Evolutionary conservation across 2,888 invertebrate species (phyloP).

Genomic region (Ormyrus rosae): DNA sequence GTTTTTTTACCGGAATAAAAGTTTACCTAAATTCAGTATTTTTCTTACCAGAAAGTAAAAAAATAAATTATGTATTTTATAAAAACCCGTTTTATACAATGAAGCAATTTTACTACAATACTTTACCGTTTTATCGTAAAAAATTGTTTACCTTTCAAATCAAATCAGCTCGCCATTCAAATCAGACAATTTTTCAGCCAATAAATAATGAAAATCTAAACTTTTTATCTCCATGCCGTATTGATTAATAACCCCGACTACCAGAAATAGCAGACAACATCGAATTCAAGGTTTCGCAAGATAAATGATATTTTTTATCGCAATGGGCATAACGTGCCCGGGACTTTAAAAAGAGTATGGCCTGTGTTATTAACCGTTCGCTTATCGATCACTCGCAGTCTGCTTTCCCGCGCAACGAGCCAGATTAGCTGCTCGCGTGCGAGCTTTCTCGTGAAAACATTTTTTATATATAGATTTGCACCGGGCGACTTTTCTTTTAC

Average conservation of each 20-base stretch:
- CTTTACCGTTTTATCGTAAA: too few species aligned
- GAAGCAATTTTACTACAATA: too few species aligned
- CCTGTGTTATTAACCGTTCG: constrained; percentile 38
- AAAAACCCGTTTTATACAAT: too few species aligned
- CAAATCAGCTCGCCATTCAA: background rate
- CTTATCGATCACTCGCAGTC: constrained; percentile 43
- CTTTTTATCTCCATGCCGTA: background rate
- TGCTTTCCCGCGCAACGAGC: constrained; percentile 5
- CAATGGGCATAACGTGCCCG: background rate
- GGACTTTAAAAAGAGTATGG: background rate
- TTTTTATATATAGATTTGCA: background rate
- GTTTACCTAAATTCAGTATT: too few species aligned
- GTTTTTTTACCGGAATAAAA: too few species aligned
- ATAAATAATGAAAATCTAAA: constrained; percentile 19
- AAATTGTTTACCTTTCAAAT: background rate
- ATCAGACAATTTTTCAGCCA: background rate
- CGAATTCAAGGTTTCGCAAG: constrained; percentile 47
- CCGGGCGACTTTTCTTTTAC: constrained; percentile 25
- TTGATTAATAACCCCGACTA: constrained; percentile 12
- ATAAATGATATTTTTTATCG: constrained; percentile 37
- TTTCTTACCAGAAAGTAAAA: too few species aligned
- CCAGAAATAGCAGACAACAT: background rate
- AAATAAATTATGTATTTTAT: too few species aligned
- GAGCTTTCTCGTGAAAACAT: constrained; percentile 26
- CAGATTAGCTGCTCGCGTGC: constrained; percentile 46